Base-by-base conservation (phyloP, 2,797 vertebrate species). In the Gorsachius magnificus region DNA sequence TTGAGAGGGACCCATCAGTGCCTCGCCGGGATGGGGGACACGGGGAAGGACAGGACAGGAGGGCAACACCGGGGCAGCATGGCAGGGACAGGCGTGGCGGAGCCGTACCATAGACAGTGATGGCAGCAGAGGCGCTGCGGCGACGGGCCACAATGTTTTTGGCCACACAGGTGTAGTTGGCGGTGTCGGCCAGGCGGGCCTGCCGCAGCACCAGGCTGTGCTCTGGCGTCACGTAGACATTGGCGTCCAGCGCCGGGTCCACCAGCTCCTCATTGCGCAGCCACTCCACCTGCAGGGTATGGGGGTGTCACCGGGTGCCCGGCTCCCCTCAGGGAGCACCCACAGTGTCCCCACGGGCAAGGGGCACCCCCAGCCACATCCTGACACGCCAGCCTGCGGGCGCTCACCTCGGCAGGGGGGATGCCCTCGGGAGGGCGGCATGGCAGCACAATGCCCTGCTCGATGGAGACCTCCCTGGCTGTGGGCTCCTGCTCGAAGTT, bases 91-190 rank as follows among this genome's bases (percentile, higher is more conserved):
- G 83, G 36, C 0, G 0, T 0, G 10, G 25, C 2, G 18, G 87
- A 74, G 77, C 98, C 97, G 63, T 98, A 99, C 99, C 99, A 1
- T 99, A 99, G 96, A 99, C 99, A 3, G 98, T 98, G 97, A 99
- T 98, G 1, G 99, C 98, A 4, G 99, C 99, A 0, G 99, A 99
- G 84, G 98, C 95, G 64, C 99, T 99, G 96, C 99, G 99, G 90
- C 99, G 99, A 18, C 99, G 98, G 10, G 99, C 99, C 13, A 99
- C 99, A 3, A 99, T 99, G 98, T 99, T 99, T 98, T 99, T 99
- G 96, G 99, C 99, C 97, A 99, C 99, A 5, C 99, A 99, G 61
- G 99, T 99, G 97, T 99, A 99, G 98, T 99, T 99, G 97, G 99
- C 99, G 0, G 99, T 99, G 98, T 99, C 99, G 0, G 99, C 99